Base-by-base conservation (phyloP, 2,797 vertebrate species). In the Valencia hispanica region DNA sequence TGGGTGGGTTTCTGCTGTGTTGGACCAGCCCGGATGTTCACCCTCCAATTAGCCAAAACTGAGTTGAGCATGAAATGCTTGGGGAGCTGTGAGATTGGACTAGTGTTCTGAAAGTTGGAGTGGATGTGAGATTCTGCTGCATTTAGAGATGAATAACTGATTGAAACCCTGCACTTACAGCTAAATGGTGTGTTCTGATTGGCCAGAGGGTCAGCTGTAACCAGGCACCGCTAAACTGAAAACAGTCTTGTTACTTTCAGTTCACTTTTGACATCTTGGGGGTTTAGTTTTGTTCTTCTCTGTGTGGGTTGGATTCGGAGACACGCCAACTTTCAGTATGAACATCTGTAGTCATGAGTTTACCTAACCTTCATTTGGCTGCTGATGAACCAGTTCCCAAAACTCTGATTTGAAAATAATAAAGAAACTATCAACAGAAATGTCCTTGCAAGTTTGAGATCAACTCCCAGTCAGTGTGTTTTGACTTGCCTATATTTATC, bases 31-130 rank as follows among this genome's bases (percentile, higher is more conserved):
- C 79, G 91, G 89, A 90, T 79, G 87, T 85, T 77, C 81, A 75
- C 81, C 66, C 91, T 89, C 84, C 91, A 93, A 95, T 96, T 95
- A 95, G 94, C 94, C 80, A 75, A 63, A 84, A 90, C 89, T 80
- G 86, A 79, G 86, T 80, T 75, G 87, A 94, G 73, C 89, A 88
- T 88, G 76, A 70, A 80, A 90, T 68, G 68, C 88, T 80, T 18
- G 70, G 78, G 88, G 82, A 87, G 85, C 45, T 34, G 72, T 74
- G 80, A 78, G 77, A 86, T 80, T 78, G 73, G 51, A 77, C 50
- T 73, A 73, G 73, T 50, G 61, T 65, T 78, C 55, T 63, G 83
- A 83, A 68, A 53, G 72, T 73, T 68, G 59, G 68, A 25, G 75
- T 73, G 25, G 68, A 70, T 47, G 68, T 66, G 30, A 82, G 55